These are phyloP conservation scores for Apocrypta bakeri DNA, from an alignment of 1,140 invertebrate species.

Conservation along the genomic window DNA sequence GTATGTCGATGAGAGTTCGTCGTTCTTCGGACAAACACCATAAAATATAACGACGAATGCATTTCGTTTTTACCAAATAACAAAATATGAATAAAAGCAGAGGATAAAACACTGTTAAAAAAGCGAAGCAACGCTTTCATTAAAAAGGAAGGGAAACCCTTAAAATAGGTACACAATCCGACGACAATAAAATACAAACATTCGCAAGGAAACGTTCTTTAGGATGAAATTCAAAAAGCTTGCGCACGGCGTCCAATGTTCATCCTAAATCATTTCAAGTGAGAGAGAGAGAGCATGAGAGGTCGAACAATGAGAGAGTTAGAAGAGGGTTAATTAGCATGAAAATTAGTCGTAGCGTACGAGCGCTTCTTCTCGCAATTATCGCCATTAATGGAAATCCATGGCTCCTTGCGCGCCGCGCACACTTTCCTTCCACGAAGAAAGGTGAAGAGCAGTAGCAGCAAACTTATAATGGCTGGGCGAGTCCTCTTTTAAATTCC, in stretches of 20 bases:
- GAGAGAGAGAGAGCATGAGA: not conserved
- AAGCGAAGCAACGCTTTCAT: no score
- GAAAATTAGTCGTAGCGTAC: conserved; percentile 35
- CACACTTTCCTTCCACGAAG: not conserved
- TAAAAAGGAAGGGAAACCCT: no score
- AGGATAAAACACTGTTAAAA: no score
- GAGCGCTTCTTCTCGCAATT: conserved; percentile 14
- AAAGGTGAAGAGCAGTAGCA: conserved; percentile 46
- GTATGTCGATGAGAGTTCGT: not conserved
- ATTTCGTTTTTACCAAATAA: no score
- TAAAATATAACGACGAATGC: no score
- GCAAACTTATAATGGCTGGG: conserved; percentile 36
- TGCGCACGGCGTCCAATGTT: not conserved
- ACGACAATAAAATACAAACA: no score
- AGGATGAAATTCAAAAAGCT: not conserved
- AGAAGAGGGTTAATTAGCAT: conserved; percentile 32
- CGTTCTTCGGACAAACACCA: no score
- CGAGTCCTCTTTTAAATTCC: conserved; percentile 59
- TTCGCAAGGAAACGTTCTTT: not conserved
- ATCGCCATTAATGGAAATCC: conserved; percentile 47
- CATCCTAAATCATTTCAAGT: not conserved
- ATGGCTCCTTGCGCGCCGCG: conserved; percentile 1
- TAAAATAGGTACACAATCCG: no score
- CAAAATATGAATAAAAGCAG: no score
- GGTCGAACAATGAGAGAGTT: not conserved